These are phyloP conservation scores for Xanthorhoe designata DNA, from an alignment of 2,888 invertebrate species.

Conservation along the genomic window DNA sequence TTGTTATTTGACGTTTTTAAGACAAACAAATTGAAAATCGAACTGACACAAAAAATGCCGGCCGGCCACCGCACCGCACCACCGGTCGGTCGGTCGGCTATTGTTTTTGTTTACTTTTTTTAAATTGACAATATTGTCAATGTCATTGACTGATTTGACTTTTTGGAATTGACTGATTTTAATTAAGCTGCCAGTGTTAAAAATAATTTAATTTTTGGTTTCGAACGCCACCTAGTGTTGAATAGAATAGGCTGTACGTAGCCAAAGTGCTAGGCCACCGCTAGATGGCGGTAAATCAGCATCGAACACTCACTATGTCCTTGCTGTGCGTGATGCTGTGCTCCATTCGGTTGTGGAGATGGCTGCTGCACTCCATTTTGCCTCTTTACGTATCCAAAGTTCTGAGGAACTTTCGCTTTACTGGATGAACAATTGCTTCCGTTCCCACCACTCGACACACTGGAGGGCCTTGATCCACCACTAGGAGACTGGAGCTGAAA, in stretches of 20 bases:
- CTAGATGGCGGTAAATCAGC: slow-evolving; percentile 27
- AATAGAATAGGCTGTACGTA: slow-evolving; percentile 10
- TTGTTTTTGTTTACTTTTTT: no score
- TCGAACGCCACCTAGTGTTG: slow-evolving; percentile 29
- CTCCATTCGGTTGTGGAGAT: slow-evolving; percentile 69
- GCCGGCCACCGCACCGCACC: no score
- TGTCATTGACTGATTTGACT: neutral
- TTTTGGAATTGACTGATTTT: slow-evolving; percentile 8
- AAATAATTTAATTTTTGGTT: neutral
- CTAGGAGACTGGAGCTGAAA: slow-evolving; percentile 82
- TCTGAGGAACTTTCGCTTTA: slow-evolving; percentile 92
- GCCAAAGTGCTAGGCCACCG: neutral
- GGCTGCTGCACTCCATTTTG: slow-evolving; percentile 87
- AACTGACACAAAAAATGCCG: neutral
- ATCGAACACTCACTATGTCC: slow-evolving; percentile 51
- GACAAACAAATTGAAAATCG: neutral
- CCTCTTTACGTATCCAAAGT: slow-evolving; percentile 94
- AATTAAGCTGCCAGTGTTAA: neutral
- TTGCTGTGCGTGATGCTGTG: slow-evolving; percentile 71
- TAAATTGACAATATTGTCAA: no score
- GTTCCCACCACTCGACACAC: slow-evolving; percentile 82
- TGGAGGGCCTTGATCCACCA: slow-evolving; percentile 77
- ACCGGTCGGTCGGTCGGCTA: no score
- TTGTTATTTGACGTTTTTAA: no score
- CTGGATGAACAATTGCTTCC: slow-evolving; percentile 83